phyloP scores from a whole-genome alignment of 2,888 invertebrate species.

The Heliconius sara region DNA sequence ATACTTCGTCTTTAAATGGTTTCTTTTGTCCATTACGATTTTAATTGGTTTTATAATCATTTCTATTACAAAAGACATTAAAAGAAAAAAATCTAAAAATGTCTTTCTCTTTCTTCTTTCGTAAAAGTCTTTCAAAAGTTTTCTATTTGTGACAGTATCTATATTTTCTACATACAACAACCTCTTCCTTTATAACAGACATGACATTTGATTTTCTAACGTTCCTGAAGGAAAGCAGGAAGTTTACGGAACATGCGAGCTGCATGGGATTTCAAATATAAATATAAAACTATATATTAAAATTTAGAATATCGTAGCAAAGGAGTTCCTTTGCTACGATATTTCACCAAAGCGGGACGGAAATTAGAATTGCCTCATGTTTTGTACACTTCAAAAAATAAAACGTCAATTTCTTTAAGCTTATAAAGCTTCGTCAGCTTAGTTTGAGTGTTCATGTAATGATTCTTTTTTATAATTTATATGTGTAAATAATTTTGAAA shows the following conservation, averaged over 20 bases:
- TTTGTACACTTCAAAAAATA: constrained; percentile 10
- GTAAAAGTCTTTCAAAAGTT: too few relatives aligned
- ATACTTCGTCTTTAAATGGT: not conserved
- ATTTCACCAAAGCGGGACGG: constrained; percentile 23
- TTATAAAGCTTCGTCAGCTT: not conserved
- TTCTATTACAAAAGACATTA: too few relatives aligned
- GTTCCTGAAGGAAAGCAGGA: constrained; percentile 30
- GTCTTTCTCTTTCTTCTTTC: too few relatives aligned
- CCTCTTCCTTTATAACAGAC: not conserved
- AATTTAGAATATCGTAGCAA: too few relatives aligned
- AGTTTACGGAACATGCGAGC: constrained; percentile 32
- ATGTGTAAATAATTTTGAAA: not conserved
- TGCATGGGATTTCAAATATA: constrained; percentile 32
- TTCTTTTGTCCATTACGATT: not conserved
- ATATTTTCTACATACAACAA: not conserved
- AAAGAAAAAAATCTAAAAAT: too few relatives aligned
- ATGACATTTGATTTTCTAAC: constrained; percentile 41
- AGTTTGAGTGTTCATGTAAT: not conserved
- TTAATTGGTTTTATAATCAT: not conserved
- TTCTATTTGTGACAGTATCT: not conserved
- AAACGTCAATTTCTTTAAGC: not conserved
- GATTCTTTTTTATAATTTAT: too few relatives aligned
- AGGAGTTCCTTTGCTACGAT: constrained; percentile 14
- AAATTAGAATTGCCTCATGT: constrained; percentile 29
- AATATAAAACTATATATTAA: not conserved